These are phyloP conservation scores for Anhinga anhinga DNA, from an alignment of 2,113 vertebrate genomes.

Conservation along the genomic window DNA sequence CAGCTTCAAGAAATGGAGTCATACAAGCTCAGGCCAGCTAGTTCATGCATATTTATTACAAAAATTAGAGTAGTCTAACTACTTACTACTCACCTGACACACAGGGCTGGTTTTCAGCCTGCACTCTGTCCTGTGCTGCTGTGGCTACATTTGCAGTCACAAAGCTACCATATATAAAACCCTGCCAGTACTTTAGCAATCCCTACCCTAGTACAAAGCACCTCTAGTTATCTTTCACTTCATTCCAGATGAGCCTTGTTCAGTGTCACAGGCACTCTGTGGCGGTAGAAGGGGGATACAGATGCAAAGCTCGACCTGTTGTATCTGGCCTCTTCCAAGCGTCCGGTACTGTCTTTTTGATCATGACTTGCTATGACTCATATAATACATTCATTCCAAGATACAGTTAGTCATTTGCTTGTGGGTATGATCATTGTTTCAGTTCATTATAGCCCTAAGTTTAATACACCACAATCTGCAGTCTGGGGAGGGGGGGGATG, in stretches of 20 bases:
- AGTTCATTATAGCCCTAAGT: not conserved
- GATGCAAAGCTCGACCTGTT: not conserved
- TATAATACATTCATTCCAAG: not conserved
- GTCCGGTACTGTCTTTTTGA: not conserved
- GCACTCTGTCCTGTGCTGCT: not conserved
- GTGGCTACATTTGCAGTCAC: not conserved
- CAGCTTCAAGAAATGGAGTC: not conserved
- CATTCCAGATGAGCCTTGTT: not conserved
- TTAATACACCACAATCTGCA: not conserved
- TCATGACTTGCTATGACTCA: not conserved
- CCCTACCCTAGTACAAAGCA: not conserved
- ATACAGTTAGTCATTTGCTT: slow-evolving; percentile 6
- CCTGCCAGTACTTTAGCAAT: not conserved
- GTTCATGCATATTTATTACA: not conserved
- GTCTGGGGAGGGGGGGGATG: not conserved
- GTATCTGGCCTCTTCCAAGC: not conserved
- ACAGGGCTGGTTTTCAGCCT: not conserved
- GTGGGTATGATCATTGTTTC: not conserved
- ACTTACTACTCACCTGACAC: rapidly evolving
- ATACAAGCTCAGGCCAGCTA: not conserved
- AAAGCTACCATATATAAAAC: not conserved
- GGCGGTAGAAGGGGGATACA: not conserved
- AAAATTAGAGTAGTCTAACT: not conserved
- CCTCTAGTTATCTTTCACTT: not conserved
- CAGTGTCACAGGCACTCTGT: not conserved